phyloP scores from a whole-genome alignment of 1,140 invertebrate genomes.

The Diprion similis region DNA sequence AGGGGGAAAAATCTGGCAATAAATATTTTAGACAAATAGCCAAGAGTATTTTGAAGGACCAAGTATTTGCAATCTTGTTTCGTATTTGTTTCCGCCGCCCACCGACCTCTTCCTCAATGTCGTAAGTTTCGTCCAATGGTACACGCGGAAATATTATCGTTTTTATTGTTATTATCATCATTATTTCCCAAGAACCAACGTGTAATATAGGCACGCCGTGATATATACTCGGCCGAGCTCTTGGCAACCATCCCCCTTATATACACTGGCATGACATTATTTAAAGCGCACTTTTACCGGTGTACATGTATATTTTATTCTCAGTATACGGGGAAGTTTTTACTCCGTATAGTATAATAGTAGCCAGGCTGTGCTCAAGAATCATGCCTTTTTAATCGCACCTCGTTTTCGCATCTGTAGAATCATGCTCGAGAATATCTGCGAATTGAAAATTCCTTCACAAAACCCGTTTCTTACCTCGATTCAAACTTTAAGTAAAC shows the following conservation, averaged over 20 bases:
- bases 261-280: neutral
- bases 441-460: too few species aligned
- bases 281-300: neutral
- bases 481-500: too few species aligned
- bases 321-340: neutral
- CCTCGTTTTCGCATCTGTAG: too few species aligned
- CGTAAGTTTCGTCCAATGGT: neutral
- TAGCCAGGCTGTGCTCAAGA: too few species aligned
- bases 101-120: neutral
- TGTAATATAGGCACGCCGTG: neutral
- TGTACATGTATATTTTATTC: neutral
- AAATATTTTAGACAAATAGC: neutral
- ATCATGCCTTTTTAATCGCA: too few species aligned
- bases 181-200: slow-evolving; percentile 3
- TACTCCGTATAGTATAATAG: too few species aligned
- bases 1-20: neutral
- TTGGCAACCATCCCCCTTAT: neutral
- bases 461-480: too few species aligned
- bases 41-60: neutral
- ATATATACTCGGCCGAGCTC: slow-evolving; percentile 1
- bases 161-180: slow-evolving; percentile 2
- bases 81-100: neutral
- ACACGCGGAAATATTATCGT: slow-evolving; percentile 4
- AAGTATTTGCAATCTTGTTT: neutral
- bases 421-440: too few species aligned